These are phyloP conservation scores for Verasper variegatus DNA, from an alignment of 2,113 vertebrate species.

Conservation along the genomic window DNA sequence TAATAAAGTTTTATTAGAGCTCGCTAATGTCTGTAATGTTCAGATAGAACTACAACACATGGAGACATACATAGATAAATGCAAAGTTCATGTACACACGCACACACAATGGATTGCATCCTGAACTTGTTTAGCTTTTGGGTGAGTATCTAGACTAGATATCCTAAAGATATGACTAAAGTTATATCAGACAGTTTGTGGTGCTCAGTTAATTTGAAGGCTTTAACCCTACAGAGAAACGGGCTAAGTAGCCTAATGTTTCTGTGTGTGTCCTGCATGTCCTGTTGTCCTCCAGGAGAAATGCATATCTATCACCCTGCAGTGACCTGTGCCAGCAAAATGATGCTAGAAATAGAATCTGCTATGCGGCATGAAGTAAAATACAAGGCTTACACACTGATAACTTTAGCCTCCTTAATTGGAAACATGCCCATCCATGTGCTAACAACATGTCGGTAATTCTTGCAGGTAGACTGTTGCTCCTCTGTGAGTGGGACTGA, in stretches of 20 bases:
- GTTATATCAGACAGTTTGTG: too few species aligned
- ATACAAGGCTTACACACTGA: neutral
- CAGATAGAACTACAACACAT: too few species aligned
- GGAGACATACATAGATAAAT: too few species aligned
- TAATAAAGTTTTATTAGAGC: too few species aligned
- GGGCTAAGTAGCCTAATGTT: neutral
- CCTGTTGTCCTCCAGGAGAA: constrained; percentile 8
- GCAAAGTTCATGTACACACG: too few species aligned
- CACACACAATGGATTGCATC: too few species aligned
- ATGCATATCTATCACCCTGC: constrained; percentile 19
- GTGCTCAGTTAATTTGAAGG: too few species aligned
- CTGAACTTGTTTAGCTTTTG: too few species aligned
- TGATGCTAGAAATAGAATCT: constrained; percentile 42
- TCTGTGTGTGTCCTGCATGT: neutral
- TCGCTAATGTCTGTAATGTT: too few species aligned
- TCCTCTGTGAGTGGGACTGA: neutral
- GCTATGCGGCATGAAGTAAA: neutral
- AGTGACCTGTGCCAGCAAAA: constrained; percentile 43
- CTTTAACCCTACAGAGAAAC: neutral
- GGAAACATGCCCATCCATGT: neutral
- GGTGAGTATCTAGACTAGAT: too few species aligned
- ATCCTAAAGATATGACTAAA: too few species aligned
- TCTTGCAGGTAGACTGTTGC: neutral
- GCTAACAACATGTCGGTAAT: neutral
- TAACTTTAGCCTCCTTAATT: neutral